These are phyloP conservation scores for Ctenomys sociabilis DNA, from an alignment of 2,113 vertebrate species.

Conservation along the genomic window DNA sequence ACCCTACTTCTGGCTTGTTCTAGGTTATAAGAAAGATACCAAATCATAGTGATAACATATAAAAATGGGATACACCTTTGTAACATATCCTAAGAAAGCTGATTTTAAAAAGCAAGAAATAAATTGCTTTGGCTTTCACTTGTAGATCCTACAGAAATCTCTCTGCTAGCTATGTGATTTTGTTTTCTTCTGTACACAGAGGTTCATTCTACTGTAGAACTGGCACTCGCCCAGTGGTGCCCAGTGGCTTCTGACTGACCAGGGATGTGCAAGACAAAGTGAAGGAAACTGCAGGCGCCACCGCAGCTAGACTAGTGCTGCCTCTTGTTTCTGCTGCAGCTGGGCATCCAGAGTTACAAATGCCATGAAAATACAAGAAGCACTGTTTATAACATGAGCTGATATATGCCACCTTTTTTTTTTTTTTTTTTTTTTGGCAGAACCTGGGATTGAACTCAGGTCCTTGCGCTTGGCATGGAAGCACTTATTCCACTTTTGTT, in stretches of 20 bases:
- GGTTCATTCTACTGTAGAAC: not conserved
- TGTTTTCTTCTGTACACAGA: conserved; percentile 35
- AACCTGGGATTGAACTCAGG: too few relatives aligned
- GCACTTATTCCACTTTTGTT: too few relatives aligned
- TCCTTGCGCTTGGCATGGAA: too few relatives aligned
- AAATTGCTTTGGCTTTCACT: not conserved
- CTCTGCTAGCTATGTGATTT: not conserved
- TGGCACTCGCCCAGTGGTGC: not conserved
- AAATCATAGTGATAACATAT: conserved; percentile 11
- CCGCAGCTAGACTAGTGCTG: not conserved
- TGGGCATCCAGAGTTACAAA: not conserved
- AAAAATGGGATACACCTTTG: not conserved
- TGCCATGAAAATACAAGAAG: not conserved
- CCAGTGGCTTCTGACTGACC: not conserved
- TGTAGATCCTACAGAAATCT: not conserved
- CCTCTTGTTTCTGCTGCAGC: conserved; percentile 10
- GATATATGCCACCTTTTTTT: not conserved
- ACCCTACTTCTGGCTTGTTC: not conserved
- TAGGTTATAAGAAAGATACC: conserved; percentile 12
- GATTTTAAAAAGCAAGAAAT: not conserved
- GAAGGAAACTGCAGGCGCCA: not conserved
- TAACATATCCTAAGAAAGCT: not conserved
- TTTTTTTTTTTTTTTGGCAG: too few relatives aligned
- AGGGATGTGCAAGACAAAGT: not conserved
- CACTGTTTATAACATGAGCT: conserved; percentile 8